Percentiles rank a stretch among this genome's conserved stretches.
Evolutionary conservation across 2,797 vertebrate species (phyloP).

Genomic region (Sebastes melanostomus): DNA sequence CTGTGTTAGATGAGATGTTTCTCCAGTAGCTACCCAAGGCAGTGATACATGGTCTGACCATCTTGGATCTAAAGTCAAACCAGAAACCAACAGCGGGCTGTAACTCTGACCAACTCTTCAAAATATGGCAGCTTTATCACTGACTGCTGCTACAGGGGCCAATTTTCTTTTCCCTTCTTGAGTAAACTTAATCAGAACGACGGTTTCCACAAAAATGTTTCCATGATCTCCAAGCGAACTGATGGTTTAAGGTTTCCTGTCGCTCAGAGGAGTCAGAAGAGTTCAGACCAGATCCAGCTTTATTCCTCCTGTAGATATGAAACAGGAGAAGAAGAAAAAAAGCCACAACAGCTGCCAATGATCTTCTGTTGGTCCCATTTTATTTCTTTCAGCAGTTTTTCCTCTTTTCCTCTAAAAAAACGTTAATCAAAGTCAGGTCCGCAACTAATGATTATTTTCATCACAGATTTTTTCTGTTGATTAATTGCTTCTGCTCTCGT

Average conservation of each 20-base stretch:
- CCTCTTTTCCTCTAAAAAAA: neutral
- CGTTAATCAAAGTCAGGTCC: neutral
- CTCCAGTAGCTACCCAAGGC: neutral
- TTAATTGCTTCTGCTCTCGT: neutral
- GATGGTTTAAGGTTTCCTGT: slow-evolving; percentile 6
- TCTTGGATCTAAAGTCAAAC: neutral
- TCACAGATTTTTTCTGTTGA: neutral
- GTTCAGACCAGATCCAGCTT: slow-evolving; percentile 1
- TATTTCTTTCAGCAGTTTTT: neutral
- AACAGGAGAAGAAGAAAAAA: neutral
- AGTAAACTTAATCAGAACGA: slow-evolving; percentile 11
- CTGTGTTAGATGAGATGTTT: neutral
- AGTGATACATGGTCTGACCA: neutral
- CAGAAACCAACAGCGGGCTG: slow-evolving; percentile 10
- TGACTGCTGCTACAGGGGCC: neutral
- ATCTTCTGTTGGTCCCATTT: neutral
- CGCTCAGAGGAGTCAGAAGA: neutral
- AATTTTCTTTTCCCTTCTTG: neutral
- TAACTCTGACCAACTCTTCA: neutral
- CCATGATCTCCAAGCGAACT: slow-evolving; percentile 12
- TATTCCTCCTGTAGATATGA: neutral
- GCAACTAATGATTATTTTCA: neutral
- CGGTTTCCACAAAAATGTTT: slow-evolving; percentile 24
- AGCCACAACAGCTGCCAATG: neutral
- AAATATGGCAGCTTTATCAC: neutral